Base-by-base conservation (phyloP, 64 coral and sea anemone species). In the Pocillopora verrucosa region DNA sequence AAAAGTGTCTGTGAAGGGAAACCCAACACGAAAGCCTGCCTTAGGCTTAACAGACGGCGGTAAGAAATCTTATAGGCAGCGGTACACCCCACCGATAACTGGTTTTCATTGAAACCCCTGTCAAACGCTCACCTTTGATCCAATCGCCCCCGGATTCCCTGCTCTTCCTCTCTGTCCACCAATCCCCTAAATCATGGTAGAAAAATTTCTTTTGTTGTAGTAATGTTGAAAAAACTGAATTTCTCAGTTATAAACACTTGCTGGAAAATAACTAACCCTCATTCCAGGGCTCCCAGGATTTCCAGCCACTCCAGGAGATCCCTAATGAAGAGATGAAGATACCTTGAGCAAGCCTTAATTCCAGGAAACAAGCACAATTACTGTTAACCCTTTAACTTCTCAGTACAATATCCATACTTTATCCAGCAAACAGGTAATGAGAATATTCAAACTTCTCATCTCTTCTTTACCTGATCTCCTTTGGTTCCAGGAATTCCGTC, bases 391-490 rank as follows among this genome's bases (percentile, higher is more conserved):
- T 30, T 30, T 30, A 30, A 30, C 30, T 30, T 30, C 30, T 30
- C 30, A 0, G 30, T 30, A 30, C 30, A 30, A 30, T 30, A 30
- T 30, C 30, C 30, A 30, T 30, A 30, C 30, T 30, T 30, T 30
- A 30, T 30, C 30, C 30, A 30, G 30, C 30, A 30, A 30, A 30
- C 30, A 30, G 30, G 30, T 30, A 30, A 30, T 30, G 30, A 30
- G 30, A 30, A 30, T 30, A 30, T 30, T 30, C 30, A 30, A 30
- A 30, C 30, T 24, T 12, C 67, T 67, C 22, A 11, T 20, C 10
- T 64, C 10, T 1, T 64, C 65, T 83, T 83, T 36, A 85, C 82
- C 82, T 85, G 82, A 85, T 85, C 82, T 72, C 82, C 82, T 72
- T 85, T 85, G 11, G 16, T 22, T 72, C 82, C 82, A 85, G 82